phyloP scores from a whole-genome alignment of 2,888 invertebrate species.

The Phoenoteleia sp. region DNA sequence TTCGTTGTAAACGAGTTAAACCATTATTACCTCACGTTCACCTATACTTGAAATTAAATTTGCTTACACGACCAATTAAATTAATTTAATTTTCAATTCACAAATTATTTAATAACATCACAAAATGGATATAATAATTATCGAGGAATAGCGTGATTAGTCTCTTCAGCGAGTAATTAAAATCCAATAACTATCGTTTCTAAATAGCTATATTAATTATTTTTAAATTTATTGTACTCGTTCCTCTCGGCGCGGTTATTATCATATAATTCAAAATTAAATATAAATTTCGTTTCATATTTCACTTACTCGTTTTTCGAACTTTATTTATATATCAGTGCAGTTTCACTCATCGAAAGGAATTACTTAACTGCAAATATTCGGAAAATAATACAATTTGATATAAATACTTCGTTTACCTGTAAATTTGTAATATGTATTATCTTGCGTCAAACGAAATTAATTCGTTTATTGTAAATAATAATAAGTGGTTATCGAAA shows the following conservation, averaged over 20 bases:
- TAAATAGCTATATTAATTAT: conserved; percentile 38
- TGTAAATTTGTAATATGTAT: too few relatives aligned
- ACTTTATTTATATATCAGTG: too few relatives aligned
- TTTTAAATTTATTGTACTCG: conserved; percentile 20
- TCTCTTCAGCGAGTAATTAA: conserved; percentile 45
- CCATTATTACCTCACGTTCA: conserved; percentile 7
- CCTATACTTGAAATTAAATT: conserved; percentile 39
- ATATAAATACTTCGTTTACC: too few relatives aligned
- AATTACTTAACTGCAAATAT: too few relatives aligned
- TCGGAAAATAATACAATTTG: too few relatives aligned
- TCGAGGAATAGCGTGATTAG: conserved; percentile 52
- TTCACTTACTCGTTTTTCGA: background rate
- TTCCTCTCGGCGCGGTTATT: background rate
- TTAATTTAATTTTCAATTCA: conserved; percentile 45
- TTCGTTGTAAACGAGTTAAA: conserved; percentile 12
- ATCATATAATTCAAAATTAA: background rate
- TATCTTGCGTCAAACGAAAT: too few relatives aligned
- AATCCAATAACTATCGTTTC: conserved; percentile 53
- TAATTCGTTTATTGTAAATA: too few relatives aligned
- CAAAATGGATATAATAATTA: conserved; percentile 56
- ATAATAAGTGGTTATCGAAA: too few relatives aligned
- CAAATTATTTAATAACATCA: conserved; percentile 51
- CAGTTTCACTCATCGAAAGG: too few relatives aligned
- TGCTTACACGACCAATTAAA: conserved; percentile 49
- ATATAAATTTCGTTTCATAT: background rate